phyloP scores from a whole-genome alignment of 2,797 vertebrate genomes.

The Phoeniculus purpureus region DNA sequence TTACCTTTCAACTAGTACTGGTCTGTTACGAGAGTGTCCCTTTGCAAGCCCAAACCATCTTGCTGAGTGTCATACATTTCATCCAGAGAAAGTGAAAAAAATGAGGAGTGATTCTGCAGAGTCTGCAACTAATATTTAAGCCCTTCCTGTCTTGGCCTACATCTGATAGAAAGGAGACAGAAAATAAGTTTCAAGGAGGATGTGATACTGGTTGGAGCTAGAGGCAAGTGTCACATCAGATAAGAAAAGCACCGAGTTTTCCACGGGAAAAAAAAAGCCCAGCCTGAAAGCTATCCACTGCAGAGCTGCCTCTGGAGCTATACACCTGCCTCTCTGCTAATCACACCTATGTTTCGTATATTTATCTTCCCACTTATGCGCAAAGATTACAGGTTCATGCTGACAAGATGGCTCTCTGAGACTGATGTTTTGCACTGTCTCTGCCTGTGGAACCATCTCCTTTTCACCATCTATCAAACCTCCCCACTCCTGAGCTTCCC shows the following conservation, averaged over 20 bases:
- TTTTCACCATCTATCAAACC: neutral
- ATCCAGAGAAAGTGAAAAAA: neutral
- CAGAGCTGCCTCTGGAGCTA: neutral
- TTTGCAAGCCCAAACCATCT: neutral
- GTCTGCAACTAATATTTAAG: neutral
- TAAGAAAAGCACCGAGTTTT: slow-evolving; percentile 30
- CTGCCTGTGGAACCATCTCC: neutral
- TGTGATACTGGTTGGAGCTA: neutral
- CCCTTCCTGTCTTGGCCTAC: neutral
- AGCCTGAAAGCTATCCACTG: neutral
- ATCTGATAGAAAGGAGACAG: neutral
- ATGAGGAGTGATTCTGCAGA: neutral
- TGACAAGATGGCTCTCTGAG: neutral
- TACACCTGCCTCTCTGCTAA: neutral
- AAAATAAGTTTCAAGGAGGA: slow-evolving; percentile 17
- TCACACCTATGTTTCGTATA: neutral
- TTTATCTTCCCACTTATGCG: neutral
- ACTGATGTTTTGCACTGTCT: neutral
- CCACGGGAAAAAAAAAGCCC: neutral
- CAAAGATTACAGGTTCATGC: neutral
- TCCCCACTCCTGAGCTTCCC: neutral
- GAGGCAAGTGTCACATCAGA: slow-evolving; percentile 29
- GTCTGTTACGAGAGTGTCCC: neutral
- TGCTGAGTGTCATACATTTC: neutral
- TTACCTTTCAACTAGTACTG: neutral